Percentiles rank a stretch among this genome's conserved stretches.
Conservation (phyloP, 2,113 vertebrate genomes). For the Puffinus mauretanicus region DNA sequence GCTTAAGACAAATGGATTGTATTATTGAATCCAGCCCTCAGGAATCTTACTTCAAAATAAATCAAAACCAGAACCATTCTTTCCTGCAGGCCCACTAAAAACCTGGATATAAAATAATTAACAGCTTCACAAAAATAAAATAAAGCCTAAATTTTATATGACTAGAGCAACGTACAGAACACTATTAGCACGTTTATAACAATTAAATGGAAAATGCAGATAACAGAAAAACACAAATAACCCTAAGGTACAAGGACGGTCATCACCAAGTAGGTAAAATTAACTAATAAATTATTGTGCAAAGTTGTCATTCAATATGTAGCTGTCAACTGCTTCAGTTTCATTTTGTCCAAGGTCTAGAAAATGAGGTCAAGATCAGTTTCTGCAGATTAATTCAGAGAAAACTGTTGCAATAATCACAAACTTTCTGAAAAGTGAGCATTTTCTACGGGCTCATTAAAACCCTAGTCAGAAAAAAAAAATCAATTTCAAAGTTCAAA, state of each 20-base stretch:
- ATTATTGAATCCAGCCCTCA: constrained; percentile 26
- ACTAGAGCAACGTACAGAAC: not conserved
- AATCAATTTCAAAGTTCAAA: not conserved
- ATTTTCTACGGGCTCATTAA: not conserved
- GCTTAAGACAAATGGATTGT: constrained; percentile 42
- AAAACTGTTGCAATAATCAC: not conserved
- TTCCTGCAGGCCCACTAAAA: not conserved
- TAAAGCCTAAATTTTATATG: not conserved
- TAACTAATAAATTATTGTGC: not conserved
- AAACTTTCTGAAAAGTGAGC: not conserved
- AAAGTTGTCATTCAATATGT: not conserved
- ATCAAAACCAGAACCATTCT: constrained; percentile 19
- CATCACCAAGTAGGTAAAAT: not conserved
- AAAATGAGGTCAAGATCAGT: constrained; percentile 12
- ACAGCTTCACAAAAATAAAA: not conserved
- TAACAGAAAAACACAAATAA: not conserved
- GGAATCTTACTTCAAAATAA: constrained; percentile 32
- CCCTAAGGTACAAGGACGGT: not conserved
- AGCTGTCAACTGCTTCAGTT: constrained; percentile 5
- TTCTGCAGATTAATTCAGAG: not conserved
- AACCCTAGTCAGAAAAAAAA: not conserved
- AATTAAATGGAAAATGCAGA: not conserved
- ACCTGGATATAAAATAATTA: constrained; percentile 1
- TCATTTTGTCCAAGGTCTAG: not conserved
- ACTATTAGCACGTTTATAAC: not conserved